Base-by-base conservation (phyloP, 2,888 invertebrate genomes). In the Hemistola chrysoprasaria region DNA sequence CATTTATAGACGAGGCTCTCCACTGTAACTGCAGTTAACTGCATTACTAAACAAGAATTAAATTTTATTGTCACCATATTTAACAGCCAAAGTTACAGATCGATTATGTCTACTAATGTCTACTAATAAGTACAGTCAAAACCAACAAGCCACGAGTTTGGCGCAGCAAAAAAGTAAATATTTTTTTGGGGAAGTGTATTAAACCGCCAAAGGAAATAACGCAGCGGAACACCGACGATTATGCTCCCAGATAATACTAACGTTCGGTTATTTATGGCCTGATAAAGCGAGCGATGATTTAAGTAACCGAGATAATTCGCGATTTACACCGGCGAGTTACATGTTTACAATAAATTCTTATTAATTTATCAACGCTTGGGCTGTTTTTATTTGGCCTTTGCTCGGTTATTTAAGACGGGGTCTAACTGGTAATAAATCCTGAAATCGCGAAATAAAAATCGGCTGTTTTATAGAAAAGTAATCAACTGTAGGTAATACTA, bases 221-320 rank as follows among this genome's bases (percentile, higher is more conserved):
- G 66, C 66, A 61, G 72, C 54, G 75, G 71, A 79, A 78, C 78
- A 80, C 77, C 74, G 67, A 62, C 68, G 84, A 83, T 83, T 78
- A 75, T 75, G 76, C 69, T 73, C 66, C 51, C 52, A 73, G 84
- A 85, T 85, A 84, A 74, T 74, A 71, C 74, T 59, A 55, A 59
- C 60, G 59, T 53, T 50, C 51, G 33, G 74, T 81, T 76, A 84
- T 84, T 85, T 85, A 85, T 77, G 59, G 57, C 46, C 56, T 62
- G 84, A 84, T 85, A 86, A 76, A 60, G 55, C 63, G 56, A 67
- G 46, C 79, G 78, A 86, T 86, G 84, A 86, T 86, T 84, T 83
- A 84, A 81, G 78, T 70, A 78, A 71, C 63, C 48, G 51, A 75
- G 80, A 84, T 86, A 80, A 79, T 72, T 66, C 65, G 64, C 58